Percentiles rank a stretch among this genome's conserved stretches.
phyloP scores from a whole-genome alignment of 1,140 invertebrate genomes.

The Phthorimaea operculella region DNA sequence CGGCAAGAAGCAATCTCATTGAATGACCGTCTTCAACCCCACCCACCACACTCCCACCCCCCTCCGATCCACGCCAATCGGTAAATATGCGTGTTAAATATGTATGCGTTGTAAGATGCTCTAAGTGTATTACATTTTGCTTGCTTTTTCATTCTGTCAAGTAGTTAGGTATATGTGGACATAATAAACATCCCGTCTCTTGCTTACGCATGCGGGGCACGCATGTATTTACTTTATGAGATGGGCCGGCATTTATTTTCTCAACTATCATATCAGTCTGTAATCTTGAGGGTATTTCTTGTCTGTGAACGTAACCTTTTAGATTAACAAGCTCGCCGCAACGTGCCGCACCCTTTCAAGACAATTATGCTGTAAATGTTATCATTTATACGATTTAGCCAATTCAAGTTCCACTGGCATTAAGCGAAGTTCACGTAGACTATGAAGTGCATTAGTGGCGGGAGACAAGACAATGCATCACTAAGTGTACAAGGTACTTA shows the following conservation, averaged over 20 bases:
- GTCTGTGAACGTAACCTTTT: conserved; percentile 1
- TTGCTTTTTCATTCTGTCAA: conserved; percentile 60
- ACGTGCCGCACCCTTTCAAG: too few species aligned
- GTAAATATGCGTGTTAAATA: conserved; percentile 69
- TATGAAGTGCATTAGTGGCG: neutral
- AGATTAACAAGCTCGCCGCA: neutral
- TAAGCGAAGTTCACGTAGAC: neutral
- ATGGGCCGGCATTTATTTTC: neutral
- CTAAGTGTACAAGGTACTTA: conserved; percentile 6
- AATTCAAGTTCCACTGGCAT: neutral
- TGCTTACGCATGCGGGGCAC: conserved; percentile 27
- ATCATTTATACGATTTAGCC: neutral
- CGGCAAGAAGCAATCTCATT: conserved; percentile 70
- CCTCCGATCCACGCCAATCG: conserved; percentile 59
- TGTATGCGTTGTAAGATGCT: conserved; percentile 62
- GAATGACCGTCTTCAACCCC: conserved; percentile 61
- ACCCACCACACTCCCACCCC: conserved; percentile 24
- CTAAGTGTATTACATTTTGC: conserved; percentile 66
- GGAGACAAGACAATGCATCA: neutral
- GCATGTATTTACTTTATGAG: conserved; percentile 16
- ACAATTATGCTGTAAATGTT: neutral
- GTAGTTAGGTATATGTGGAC: conserved; percentile 25
- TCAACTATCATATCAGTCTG: conserved; percentile 1
- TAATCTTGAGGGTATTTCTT: neutral
- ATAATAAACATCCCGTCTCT: conserved; percentile 21